phyloP scores from a whole-genome alignment of 1,140 invertebrate genomes.

The Bombus cullumanus region DNA sequence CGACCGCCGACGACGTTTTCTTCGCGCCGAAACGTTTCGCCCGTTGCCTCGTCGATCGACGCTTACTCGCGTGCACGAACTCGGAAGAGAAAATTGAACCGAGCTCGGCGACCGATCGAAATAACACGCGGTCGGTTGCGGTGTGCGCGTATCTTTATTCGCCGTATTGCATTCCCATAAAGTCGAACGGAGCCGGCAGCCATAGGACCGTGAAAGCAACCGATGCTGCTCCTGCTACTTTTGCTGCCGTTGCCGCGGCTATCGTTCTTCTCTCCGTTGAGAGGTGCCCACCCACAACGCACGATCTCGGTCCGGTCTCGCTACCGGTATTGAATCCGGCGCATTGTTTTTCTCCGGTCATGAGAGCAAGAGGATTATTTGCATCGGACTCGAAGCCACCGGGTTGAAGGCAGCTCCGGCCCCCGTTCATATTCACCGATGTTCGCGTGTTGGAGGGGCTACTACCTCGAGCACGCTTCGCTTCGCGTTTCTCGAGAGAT shows the following conservation, averaged over 20 bases:
- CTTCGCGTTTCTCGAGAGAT: neutral
- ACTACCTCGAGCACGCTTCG: constrained; percentile 9
- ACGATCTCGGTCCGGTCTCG: constrained; percentile 78
- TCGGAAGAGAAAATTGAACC: accelerated
- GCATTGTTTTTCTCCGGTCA: constrained; percentile 82
- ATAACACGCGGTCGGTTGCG: neutral
- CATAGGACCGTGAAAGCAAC: constrained; percentile 72
- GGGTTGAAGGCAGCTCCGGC: constrained; percentile 47
- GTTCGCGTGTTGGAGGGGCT: constrained; percentile 29
- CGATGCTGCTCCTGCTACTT: constrained; percentile 64
- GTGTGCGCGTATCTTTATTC: constrained; percentile 73
- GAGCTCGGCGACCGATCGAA: neutral
- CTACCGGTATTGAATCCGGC: constrained; percentile 83
- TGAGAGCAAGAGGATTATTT: constrained; percentile 81
- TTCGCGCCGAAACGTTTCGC: too few relatives aligned
- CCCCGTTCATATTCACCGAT: constrained; percentile 51
- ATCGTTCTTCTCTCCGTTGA: constrained; percentile 70
- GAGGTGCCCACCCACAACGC: constrained; percentile 81
- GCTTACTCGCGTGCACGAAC: neutral
- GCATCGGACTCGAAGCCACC: constrained; percentile 71
- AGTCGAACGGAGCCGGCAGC: constrained; percentile 69
- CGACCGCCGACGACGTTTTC: too few relatives aligned
- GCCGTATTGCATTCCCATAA: constrained; percentile 77
- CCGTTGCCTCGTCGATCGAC: too few relatives aligned
- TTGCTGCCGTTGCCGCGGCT: constrained; percentile 66